Percentiles rank a stretch among this genome's conserved stretches.
These are phyloP conservation scores for Microtus montanus DNA, from an alignment of 2,113 vertebrate genomes.

Conservation along the genomic window DNA sequence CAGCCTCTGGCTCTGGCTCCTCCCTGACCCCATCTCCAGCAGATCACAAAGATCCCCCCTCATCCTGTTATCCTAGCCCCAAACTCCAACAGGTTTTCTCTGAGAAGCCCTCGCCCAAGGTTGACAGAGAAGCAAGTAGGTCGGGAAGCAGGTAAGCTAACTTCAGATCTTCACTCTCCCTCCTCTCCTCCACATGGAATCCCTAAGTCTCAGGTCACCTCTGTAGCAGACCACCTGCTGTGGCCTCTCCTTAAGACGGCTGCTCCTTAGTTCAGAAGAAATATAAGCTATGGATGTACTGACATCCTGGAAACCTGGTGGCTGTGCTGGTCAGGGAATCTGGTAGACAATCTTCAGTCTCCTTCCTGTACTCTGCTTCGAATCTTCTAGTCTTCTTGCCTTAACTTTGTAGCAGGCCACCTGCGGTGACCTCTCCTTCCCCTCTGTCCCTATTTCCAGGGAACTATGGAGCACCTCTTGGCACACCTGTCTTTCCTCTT, in stretches of 20 bases:
- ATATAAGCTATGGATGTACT: neutral
- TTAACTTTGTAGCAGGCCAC: neutral
- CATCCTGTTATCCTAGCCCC: no score
- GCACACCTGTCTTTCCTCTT: neutral
- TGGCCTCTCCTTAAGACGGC: neutral
- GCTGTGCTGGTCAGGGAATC: neutral
- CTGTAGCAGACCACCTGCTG: no score
- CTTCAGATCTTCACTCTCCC: no score
- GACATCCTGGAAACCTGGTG: neutral
- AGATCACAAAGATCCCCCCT: no score
- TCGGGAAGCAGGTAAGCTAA: no score
- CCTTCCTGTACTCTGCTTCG: neutral
- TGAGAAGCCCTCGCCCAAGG: no score
- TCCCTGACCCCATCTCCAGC: no score
- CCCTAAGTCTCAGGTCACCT: no score
- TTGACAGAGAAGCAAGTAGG: no score
- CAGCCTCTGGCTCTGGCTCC: rapidly evolving
- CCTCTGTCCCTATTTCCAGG: neutral
- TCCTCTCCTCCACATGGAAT: no score
- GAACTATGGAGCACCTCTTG: neutral
- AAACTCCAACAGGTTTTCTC: no score
- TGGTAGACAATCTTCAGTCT: neutral
- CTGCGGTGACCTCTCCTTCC: neutral
- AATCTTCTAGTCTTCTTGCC: neutral
- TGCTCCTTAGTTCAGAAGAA: neutral